Percentiles rank a stretch among this genome's conserved stretches.
Evolutionary conservation across 2,113 vertebrate species (phyloP).

Genomic region (Cricetomys ansorgei): DNA sequence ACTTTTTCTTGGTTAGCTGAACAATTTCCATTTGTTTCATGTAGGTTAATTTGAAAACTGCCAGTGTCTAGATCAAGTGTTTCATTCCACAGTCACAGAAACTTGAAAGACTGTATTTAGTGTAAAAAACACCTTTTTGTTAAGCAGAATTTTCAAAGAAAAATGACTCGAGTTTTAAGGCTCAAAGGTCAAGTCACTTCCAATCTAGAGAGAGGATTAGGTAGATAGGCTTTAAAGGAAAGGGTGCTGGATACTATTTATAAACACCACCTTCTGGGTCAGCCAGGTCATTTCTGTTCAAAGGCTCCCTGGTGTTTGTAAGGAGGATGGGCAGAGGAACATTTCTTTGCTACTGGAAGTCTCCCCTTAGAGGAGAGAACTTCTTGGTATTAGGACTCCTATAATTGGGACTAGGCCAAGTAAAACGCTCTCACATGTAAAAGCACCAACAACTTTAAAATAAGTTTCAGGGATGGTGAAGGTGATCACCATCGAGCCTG

Average conservation of each 20-base stretch:
- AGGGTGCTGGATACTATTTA: conserved; percentile 82
- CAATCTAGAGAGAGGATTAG: conserved; percentile 83
- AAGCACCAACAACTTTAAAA: conserved; percentile 29
- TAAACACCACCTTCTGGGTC: conserved; percentile 82
- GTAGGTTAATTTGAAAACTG: background rate
- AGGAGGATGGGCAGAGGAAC: background rate
- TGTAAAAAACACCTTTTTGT: conserved; percentile 37
- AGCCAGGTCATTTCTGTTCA: conserved; percentile 82
- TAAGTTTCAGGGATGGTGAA: background rate
- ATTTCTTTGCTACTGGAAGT: background rate
- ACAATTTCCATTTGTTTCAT: background rate
- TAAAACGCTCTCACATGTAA: background rate
- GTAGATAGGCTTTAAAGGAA: conserved; percentile 76
- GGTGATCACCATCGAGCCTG: background rate
- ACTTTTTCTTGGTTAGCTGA: background rate
- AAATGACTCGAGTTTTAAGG: conserved; percentile 71
- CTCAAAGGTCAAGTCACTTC: conserved; percentile 82
- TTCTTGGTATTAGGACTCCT: background rate
- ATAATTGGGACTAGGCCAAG: background rate
- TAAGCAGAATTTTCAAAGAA: conserved; percentile 42
- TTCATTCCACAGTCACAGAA: conserved; percentile 23
- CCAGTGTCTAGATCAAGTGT: background rate
- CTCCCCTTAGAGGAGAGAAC: background rate
- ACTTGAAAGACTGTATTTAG: background rate
- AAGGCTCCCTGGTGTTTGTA: conserved; percentile 81